A percentile compares a stretch with the other conserved stretches of the same genome.
phyloP scores from a whole-genome alignment of 2,113 vertebrate genomes.

The Chaetodon auriga region DNA sequence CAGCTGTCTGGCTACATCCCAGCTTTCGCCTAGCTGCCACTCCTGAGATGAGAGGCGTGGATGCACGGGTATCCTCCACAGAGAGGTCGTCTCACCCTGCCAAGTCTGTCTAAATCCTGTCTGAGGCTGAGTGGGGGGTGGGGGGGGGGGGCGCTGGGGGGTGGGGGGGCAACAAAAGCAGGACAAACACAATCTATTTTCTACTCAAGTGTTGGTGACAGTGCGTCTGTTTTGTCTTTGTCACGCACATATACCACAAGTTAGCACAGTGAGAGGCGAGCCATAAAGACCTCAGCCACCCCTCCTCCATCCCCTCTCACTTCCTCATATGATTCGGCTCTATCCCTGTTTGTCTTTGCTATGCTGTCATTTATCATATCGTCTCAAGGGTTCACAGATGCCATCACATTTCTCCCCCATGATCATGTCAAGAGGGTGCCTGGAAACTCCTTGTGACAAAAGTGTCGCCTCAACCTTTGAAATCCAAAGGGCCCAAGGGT shows the following conservation, averaged over 20 bases:
- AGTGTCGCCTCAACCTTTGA: conserved; percentile 58
- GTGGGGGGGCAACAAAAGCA: conserved; percentile 45
- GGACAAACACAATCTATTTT: conserved; percentile 59
- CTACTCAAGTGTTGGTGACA: conserved; percentile 60
- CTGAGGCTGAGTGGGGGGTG: conserved; percentile 33
- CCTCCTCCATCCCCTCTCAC: conserved; percentile 24
- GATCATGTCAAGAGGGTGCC: conserved; percentile 61
- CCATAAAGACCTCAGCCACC: conserved; percentile 17
- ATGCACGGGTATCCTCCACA: conserved; percentile 43
- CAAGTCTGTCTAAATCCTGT: conserved; percentile 60
- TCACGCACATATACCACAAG: conserved; percentile 39
- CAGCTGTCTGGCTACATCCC: conserved; percentile 60
- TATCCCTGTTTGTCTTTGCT: conserved; percentile 43
- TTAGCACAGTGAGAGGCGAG: conserved; percentile 29
- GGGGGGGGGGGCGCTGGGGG: conserved; percentile 27
- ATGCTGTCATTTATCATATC: conserved; percentile 65
- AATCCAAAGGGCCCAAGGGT: conserved; percentile 42
- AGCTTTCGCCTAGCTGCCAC: conserved; percentile 47
- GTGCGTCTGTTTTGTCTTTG: conserved; percentile 60
- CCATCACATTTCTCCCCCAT: conserved; percentile 37
- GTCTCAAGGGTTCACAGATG: conserved; percentile 61
- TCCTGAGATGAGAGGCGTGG: conserved; percentile 51
- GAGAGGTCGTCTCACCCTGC: conserved; percentile 63
- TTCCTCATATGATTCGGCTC: conserved; percentile 35
- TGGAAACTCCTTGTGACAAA: conserved; percentile 64